Evolutionary conservation across 2,113 vertebrate species (phyloP), one percentile per base, ranked within the genome.

Genomic region (Plotosus lineatus): DNA sequence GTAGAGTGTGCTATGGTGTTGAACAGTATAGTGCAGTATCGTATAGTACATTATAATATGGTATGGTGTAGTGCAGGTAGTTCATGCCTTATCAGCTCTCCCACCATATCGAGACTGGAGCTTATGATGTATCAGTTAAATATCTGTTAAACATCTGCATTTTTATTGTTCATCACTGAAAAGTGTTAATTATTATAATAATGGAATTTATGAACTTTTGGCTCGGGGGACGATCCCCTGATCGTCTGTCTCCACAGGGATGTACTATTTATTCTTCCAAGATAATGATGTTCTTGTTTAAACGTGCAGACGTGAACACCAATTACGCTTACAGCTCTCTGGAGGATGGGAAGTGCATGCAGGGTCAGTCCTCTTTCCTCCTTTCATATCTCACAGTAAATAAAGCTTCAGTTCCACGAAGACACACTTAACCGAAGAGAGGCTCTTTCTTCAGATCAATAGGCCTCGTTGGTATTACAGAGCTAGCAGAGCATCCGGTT

Each of bases 331-430:
- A 36, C n/a, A 68, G 44, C 1, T 40, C 76, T 42, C 44, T 33
- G 15, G 58, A 69, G 40, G 17, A 75, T 40, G 2, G 40, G 31
- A 50, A 63, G 75, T 48, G 66, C 6, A 11, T 48, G 66, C 6
- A 11, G 8, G 28, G 17, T 50, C 42, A n/a, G 3, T 23, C 19
- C 12, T 5, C 10, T 38, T 78, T 53, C 9, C n/a, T 9, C 42
- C 26, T 46, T 61, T 11, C 42, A 51, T 11, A 69, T 69, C n/a
- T 80, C n/a, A 69, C 68, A 80, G 78, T 80, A 83, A 80, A 83
- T 40, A 76, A 69, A 26, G 26, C 46, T 44, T 73, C 31, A n/a
- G 72, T n/a, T 55, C 44, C 28, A 72, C 26, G 28, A 31, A 40
- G 40, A 61, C 56, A 51, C 69, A 60, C 19, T 81, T 40, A 72